Evolutionary conservation across 2,797 vertebrate species (phyloP).

Genomic region (Lycodopsis pacificus): DNA sequence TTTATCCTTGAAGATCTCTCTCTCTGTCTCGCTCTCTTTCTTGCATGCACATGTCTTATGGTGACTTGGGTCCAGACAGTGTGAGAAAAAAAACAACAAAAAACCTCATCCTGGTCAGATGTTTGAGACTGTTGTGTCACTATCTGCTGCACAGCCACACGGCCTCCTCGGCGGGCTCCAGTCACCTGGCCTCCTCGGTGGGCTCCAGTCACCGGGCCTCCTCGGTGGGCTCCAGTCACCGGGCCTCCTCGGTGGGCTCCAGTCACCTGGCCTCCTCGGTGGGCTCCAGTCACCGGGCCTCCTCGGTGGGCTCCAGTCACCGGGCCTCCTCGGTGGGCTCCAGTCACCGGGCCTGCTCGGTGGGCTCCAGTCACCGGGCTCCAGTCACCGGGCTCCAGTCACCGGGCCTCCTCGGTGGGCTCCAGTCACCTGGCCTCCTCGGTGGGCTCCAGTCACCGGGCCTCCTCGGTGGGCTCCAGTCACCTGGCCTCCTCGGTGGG

Average conservation of each 20-base stretch:
- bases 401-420: no score
- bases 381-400: no score
- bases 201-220: constrained; percentile 12
- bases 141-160: constrained; percentile 6
- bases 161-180: constrained; percentile 11
- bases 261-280: constrained; percentile 20
- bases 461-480: no score
- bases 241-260: no score
- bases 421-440: no score
- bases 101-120: constrained; percentile 26
- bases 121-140: constrained; percentile 24
- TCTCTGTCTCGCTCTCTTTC: background rate
- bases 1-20: constrained; percentile 70
- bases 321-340: constrained; percentile 2
- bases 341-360: constrained; percentile 18
- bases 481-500: no score
- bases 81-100: constrained; percentile 21
- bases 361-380: no score
- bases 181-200: constrained; percentile 28
- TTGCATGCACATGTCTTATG: background rate
- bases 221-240: background rate
- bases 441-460: no score
- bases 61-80: constrained; percentile 81
- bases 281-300: no score
- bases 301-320: background rate